Conservation (phyloP, 2,888 invertebrate genomes). For the Fragum whitleyi region DNA sequence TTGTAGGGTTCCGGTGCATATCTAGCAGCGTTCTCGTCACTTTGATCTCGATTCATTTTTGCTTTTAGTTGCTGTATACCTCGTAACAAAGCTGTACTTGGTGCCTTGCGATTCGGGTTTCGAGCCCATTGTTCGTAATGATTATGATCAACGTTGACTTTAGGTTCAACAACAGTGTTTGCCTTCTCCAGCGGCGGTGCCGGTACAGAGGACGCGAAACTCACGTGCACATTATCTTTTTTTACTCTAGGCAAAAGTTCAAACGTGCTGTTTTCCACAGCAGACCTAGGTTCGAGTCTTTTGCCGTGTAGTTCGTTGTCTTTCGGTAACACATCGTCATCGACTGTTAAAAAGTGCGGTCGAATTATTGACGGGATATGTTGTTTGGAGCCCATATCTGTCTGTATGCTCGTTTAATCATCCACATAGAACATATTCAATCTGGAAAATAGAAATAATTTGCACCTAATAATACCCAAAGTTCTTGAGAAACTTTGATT, state of each 20-base stretch:
- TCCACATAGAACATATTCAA: too few species aligned
- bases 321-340: neutral
- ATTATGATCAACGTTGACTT: slow-evolving; percentile 48
- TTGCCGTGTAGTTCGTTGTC: neutral
- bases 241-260: neutral
- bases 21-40: neutral
- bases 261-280: neutral
- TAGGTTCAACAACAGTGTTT: slow-evolving; percentile 30
- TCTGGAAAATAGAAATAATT: too few species aligned
- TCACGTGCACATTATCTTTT: neutral
- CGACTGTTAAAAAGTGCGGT: neutral
- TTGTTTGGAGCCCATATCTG: neutral
- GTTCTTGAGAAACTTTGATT: too few species aligned
- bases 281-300: too few species aligned
- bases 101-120: slow-evolving; percentile 43
- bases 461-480: too few species aligned
- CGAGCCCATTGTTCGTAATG: slow-evolving; percentile 66
- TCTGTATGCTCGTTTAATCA: too few species aligned
- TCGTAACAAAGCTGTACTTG: slow-evolving; percentile 39
- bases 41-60: slow-evolving; percentile 40
- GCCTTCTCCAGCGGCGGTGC: slow-evolving; percentile 4
- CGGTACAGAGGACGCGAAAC: neutral
- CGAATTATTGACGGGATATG: slow-evolving; percentile 20
- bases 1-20: neutral
- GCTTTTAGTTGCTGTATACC: slow-evolving; percentile 59